These are phyloP conservation scores for Lamproptera curius DNA, from an alignment of 2,888 invertebrate species.

Conservation along the genomic window DNA sequence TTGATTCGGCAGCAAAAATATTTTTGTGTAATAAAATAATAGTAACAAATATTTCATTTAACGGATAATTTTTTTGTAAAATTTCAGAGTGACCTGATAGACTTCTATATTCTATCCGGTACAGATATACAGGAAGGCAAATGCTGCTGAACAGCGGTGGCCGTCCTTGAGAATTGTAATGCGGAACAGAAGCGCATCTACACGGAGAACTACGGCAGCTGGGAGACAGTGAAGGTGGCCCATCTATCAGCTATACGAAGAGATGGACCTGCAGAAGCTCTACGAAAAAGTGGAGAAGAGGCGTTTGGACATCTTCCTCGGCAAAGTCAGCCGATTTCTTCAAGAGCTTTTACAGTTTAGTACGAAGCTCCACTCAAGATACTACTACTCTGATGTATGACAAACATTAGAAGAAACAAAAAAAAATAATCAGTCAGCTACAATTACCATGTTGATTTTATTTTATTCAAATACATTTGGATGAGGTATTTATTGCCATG, in stretches of 20 bases:
- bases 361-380: neutral
- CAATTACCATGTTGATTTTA: too few species aligned
- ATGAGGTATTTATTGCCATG: too few species aligned
- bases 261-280: constrained; percentile 81
- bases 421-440: too few species aligned
- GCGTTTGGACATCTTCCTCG: constrained; percentile 1
- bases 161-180: constrained; percentile 85
- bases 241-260: constrained; percentile 61
- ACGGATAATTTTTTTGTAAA: neutral
- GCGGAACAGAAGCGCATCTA: constrained; percentile 73
- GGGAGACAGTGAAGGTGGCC: constrained; percentile 78
- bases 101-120: constrained; percentile 89
- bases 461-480: too few species aligned
- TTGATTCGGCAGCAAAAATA: too few species aligned
- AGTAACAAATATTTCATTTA: too few species aligned
- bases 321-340: constrained; percentile 10
- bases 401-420: neutral
- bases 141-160: constrained; percentile 93
- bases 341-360: neutral
- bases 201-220: constrained; percentile 82
- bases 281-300: constrained; percentile 56
- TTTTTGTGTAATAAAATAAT: too few species aligned
- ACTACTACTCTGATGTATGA: constrained; percentile 2
- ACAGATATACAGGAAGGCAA: constrained; percentile 95
- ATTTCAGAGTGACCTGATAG: constrained; percentile 88